Evolutionary conservation across 2,797 vertebrate genomes (phyloP), one percentile per base, ranked within the genome.

Genomic region (Pangasius larnaudii): DNA sequence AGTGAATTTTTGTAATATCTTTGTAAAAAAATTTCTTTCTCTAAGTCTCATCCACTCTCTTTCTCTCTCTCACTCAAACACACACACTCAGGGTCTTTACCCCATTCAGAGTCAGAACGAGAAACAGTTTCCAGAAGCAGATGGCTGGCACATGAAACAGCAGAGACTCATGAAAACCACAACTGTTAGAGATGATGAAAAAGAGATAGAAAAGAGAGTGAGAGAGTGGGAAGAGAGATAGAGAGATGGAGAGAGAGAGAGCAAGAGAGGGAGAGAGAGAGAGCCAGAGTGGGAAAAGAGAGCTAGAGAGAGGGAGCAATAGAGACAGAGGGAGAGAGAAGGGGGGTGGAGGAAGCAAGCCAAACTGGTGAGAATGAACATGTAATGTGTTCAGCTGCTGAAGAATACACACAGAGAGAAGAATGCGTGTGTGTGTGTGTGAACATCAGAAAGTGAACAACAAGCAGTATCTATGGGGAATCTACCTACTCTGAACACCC

Each of bases 101-200:
- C n/a, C 49, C 11, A 39, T 39, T 39, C 78, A 11, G 10, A 59
- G 53, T 24, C 77, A 80, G 53, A 56, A 80, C 19, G 19, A 58
- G 53, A 24, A 36, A 80, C 30, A 5, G 19, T 79, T 79, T 58
- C 51, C 53, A 80, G 33, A 85, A 88, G 87, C 92, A 94, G 93
- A 94, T 92, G 92, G 91, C 89, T 59, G 87, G 51, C 69, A 74
- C 49, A 63, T 80, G 89, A 89, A 90, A 87, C 88, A 87, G 89
- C 85, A 77, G 85, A 79, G 77, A 56, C 9, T 22, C 51, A 58
- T n/a, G 18, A 56, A 79, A 58, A 11, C 53, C 53, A 79, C 53
- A 79, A 79, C 77, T 58, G 53, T 33, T 56, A 53, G 51, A 56
- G 19, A 79, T 22, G 14, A 79, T 79, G 53, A 56, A 36, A 11